Conservation (phyloP, 2,888 invertebrate genomes). For the Agrochola macilenta region DNA sequence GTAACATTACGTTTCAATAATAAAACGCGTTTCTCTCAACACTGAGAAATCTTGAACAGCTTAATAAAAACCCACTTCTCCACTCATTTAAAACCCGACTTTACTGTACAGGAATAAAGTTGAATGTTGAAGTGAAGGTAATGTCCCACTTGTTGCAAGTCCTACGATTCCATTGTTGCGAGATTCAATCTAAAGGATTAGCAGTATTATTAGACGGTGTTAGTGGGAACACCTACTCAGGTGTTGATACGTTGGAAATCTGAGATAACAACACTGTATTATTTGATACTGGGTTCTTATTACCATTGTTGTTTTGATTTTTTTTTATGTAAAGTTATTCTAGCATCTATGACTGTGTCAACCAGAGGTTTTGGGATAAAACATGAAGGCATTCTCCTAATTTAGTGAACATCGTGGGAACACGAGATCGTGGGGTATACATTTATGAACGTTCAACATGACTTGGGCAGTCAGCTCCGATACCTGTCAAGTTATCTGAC, state of each 20-base stretch:
- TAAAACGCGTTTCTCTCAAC: constrained; percentile 39
- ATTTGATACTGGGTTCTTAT: not conserved
- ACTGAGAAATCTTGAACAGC: constrained; percentile 40
- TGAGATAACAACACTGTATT: not conserved
- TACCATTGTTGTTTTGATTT: not conserved
- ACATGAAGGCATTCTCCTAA: too few relatives aligned
- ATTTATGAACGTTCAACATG: too few relatives aligned
- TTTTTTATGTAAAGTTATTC: not conserved
- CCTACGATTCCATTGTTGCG: constrained; percentile 61
- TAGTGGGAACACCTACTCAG: constrained; percentile 44
- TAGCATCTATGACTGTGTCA: not conserved
- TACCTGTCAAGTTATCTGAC: not conserved
- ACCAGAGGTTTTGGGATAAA: not conserved
- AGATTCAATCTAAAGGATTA: constrained; percentile 73
- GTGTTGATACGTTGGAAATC: constrained; percentile 20
- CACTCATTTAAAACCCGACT: constrained; percentile 37
- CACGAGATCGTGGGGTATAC: too few relatives aligned
- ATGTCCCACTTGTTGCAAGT: constrained; percentile 67
- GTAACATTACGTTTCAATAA: constrained; percentile 39
- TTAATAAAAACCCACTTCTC: constrained; percentile 36
- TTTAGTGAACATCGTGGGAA: too few relatives aligned
- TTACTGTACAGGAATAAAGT: constrained; percentile 25
- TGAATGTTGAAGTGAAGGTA: constrained; percentile 12
- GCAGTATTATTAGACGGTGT: constrained; percentile 63
- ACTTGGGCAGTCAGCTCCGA: too few relatives aligned